Percentiles rank a stretch among this genome's conserved stretches.
phyloP scores from a whole-genome alignment of 2,797 vertebrate species.

The Furcifer pardalis region DNA sequence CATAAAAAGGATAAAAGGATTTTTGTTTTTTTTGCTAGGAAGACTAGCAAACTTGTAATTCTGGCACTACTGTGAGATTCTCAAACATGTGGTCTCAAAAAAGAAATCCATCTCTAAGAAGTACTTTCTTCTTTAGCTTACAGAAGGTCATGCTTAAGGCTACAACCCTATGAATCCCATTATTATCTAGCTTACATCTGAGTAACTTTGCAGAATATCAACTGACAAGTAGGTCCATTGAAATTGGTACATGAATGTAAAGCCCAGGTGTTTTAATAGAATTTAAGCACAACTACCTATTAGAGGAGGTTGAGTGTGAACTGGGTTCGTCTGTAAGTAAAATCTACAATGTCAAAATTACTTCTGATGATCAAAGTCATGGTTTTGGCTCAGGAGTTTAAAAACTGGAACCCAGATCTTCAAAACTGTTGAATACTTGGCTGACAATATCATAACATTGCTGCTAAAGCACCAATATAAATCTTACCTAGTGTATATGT shows the following conservation, averaged over 20 bases:
- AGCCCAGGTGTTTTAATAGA: not conserved
- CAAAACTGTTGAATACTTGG: not conserved
- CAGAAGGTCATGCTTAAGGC: not conserved
- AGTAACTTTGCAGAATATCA: not conserved
- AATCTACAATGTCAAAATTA: conserved; percentile 3
- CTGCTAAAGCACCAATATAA: not conserved
- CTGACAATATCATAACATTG: not conserved
- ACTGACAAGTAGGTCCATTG: not conserved
- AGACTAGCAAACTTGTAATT: no score
- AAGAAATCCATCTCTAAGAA: not conserved
- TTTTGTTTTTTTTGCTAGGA: not conserved
- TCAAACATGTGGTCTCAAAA: no score
- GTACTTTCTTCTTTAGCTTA: not conserved
- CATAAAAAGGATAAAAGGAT: not conserved
- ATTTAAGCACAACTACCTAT: conserved; percentile 6
- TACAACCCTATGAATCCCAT: not conserved
- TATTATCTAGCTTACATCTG: not conserved
- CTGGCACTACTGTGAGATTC: no score
- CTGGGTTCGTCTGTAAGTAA: not conserved
- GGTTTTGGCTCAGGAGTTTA: not conserved
- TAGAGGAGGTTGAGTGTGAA: no score
- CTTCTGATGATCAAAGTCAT: conserved; percentile 26
- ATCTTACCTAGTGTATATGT: not conserved
- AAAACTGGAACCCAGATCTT: not conserved
- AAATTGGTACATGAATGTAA: not conserved